Base-by-base conservation (phyloP, 2,797 vertebrate genomes). In the Danio albolineatus region DNA sequence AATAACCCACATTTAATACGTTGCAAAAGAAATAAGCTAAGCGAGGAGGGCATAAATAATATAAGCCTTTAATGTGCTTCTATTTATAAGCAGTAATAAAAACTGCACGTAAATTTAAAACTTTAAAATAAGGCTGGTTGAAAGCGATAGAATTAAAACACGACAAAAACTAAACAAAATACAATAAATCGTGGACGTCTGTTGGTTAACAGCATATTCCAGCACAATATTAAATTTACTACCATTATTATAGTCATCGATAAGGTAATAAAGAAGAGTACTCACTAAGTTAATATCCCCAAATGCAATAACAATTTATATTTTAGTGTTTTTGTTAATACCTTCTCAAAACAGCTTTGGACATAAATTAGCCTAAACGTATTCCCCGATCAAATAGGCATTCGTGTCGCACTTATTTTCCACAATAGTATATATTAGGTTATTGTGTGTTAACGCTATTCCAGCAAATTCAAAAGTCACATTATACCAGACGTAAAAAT, bases 401-500 rank as follows among this genome's bases (percentile, higher is more conserved):
- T 70, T 9, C 19, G 51, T 38, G 67, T 19, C 36, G 49, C 38
- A 12, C 9, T 28, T 38, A 9, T 28, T 60, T 39, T 9, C 8
- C 60, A 19, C 38, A 38, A 14, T 4, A 28, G 4, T 7, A 51
- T 8, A 67, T 28, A 46, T 67, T 10, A 14, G 72, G 19, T 10
- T 59, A 59, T 73, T 73, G 13, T n/a, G 6, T 5, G 51, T 14
- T 21, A 6, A 73, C 44, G 19, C 41, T 60, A 43, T 60, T 59
- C 65, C 17, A 39, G 53, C 5, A 41, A 39, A 59, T 76, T 51
- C n/a, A 54, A 49, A 49, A 71, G 49, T 71, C 49, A 73, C 36
- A 48, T 19, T 44, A 46, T 10, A 16, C 51, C 48, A 38, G 7
- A n/a, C 38, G 39, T 3, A 41, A 61, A 10, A 64, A 54, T 28